Evolutionary conservation across 2,113 vertebrate genomes (phyloP).

Genomic region (Cinclus cinclus): DNA sequence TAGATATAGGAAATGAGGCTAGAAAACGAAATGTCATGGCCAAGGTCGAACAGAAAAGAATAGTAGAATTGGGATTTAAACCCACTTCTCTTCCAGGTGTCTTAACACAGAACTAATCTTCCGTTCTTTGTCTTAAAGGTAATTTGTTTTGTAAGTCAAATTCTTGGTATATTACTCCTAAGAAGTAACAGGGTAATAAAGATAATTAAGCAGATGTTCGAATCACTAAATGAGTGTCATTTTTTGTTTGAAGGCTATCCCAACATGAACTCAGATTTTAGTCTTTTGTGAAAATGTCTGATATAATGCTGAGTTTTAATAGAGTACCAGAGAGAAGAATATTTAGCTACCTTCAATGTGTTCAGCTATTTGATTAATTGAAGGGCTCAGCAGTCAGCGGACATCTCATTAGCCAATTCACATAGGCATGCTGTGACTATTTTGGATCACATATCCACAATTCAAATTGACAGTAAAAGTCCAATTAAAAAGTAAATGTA

Average conservation of each 20-base stretch:
- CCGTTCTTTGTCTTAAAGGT: conserved; percentile 31
- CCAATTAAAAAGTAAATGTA: conserved; percentile 72
- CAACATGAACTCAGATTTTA: conserved; percentile 54
- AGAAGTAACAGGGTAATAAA: conserved; percentile 48
- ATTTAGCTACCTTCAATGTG: conserved; percentile 39
- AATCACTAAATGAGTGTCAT: conserved; percentile 31
- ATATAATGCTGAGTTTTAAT: conserved; percentile 45
- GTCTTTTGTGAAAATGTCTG: conserved; percentile 34
- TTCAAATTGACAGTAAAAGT: conserved; percentile 55
- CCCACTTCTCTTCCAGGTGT: conserved; percentile 19
- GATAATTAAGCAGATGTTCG: conserved; percentile 57
- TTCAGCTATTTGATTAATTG: conserved; percentile 68
- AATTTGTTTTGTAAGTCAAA: conserved; percentile 57
- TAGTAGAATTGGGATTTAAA: conserved; percentile 18
- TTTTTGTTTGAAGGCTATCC: conserved; percentile 58
- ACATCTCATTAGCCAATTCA: conserved; percentile 76
- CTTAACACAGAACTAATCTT: conserved; percentile 32
- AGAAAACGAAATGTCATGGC: neutral
- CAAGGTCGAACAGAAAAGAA: conserved; percentile 37
- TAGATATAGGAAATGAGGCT: neutral
- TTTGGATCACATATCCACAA: conserved; percentile 54
- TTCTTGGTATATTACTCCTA: conserved; percentile 20
- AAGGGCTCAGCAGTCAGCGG: conserved; percentile 60
- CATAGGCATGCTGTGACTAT: conserved; percentile 63
- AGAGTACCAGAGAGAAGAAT: conserved; percentile 45